These are phyloP conservation scores for Hoplostethus mediterraneus DNA, from an alignment of 2,797 vertebrate species.

Conservation along the genomic window DNA sequence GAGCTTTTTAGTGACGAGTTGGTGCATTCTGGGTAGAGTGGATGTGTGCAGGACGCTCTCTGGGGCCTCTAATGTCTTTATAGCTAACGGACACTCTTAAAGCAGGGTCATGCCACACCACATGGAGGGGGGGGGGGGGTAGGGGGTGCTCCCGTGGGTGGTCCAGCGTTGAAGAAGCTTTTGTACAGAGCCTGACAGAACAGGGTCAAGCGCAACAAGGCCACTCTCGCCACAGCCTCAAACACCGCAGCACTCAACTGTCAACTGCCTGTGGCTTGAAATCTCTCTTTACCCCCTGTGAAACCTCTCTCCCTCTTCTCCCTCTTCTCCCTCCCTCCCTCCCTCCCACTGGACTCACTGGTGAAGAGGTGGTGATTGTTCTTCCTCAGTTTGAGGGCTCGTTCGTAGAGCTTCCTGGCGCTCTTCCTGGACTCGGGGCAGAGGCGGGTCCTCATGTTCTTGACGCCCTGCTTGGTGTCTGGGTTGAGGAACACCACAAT, in stretches of 20 bases:
- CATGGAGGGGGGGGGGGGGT: conserved; percentile 3
- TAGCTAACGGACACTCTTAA: conserved; percentile 33
- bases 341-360: conserved; percentile 84
- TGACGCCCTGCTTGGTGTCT: conserved; percentile 98
- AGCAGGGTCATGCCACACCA: conserved; percentile 16
- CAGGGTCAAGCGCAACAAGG: conserved; percentile 34
- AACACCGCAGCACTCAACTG: conserved; percentile 36
- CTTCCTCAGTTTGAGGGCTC: conserved; percentile 96
- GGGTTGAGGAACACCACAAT: conserved; percentile 98
- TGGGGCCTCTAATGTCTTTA: conserved; percentile 18
- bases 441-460: conserved; percentile 95
- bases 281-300: conserved; percentile 15
- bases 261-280: conserved; percentile 30
- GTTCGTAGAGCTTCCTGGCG: conserved; percentile 94
- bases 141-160: conserved; percentile 19
- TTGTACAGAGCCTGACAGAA: conserved; percentile 43
- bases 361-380: conserved; percentile 99
- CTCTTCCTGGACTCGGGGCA: conserved; percentile 97
- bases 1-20: neutral
- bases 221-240: neutral
- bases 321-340: neutral
- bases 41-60: conserved; percentile 4
- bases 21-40: neutral
- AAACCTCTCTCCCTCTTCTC: conserved; percentile 10
- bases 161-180: conserved; percentile 39